A percentile compares a stretch with the other conserved stretches of the same genome.
These are phyloP conservation scores for Agrotis puta DNA, from an alignment of 2,888 invertebrate genomes.

Conservation along the genomic window DNA sequence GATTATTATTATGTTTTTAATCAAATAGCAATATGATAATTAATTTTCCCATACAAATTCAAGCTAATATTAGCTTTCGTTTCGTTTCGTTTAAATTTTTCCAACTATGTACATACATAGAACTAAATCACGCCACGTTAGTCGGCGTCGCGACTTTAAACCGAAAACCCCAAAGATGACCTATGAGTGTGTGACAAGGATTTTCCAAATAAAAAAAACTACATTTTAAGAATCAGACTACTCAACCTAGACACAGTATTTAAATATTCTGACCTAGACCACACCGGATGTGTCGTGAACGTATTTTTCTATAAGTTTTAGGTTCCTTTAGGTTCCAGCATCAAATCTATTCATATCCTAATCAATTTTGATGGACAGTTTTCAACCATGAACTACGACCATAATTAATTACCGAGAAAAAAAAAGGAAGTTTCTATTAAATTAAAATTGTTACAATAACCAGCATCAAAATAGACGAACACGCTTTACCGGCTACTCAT, in stretches of 20 bases:
- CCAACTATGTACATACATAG: no score
- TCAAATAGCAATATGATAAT: background rate
- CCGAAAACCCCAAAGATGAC: background rate
- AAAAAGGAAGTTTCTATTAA: background rate
- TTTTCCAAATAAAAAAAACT: background rate
- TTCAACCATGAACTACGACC: background rate
- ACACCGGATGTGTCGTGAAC: conserved; percentile 8
- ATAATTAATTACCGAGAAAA: conserved; percentile 4
- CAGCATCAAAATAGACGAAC: conserved; percentile 41
- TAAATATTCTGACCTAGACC: background rate
- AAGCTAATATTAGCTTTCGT: no score
- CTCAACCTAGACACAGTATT: background rate
- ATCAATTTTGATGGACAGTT: background rate
- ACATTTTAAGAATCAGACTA: background rate
- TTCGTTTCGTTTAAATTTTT: no score
- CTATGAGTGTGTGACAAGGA: background rate
- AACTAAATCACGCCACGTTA: background rate
- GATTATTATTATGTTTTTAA: background rate
- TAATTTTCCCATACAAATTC: background rate
- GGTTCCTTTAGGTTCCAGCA: no score
- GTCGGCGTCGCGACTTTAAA: background rate
- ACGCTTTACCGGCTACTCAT: conserved; percentile 64
- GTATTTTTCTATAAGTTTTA: conserved; percentile 7
- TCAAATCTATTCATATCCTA: background rate
- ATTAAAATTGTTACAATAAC: conserved; percentile 4